Evolutionary conservation across 2,888 invertebrate species (phyloP), one percentile per base, ranked within the genome.

Genomic region (Rhimphoctona megacephalus): DNA sequence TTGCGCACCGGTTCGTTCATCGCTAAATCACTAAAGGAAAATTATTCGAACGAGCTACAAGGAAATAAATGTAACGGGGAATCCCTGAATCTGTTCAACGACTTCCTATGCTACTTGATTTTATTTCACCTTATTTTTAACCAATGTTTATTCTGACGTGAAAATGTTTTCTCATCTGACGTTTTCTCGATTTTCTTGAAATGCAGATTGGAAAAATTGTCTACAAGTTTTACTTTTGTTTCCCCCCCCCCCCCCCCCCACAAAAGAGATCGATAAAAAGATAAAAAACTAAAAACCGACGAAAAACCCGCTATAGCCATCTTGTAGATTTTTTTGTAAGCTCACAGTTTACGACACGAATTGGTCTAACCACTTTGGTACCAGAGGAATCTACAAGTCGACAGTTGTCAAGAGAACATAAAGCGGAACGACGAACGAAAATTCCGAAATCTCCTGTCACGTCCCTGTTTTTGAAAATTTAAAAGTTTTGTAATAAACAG

Each of bases 1-100:
- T 85, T 89, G 70, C 92, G 84, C 4, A 54, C 30, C 36, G 90
- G 90, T 73, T 90, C 90, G 11, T 73, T 73, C 76, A 89, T 88
- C 54, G 54, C 17, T 2, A 54, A 36, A 19, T 39, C 52, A 64
- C 78, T 43, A 8, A 14, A 7, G 7, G 6, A n/a, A 22, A 19
- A 70, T 22, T 36, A 8, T 17, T 39, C 19, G 17, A 11, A 67
- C 3, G 19, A 72, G 0, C 33, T 19, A 19, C 1, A 14, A 22
- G 36, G 14, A 25, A 30, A 17, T 7, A 22, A 39, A 69, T 46
- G 1, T 6, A 25, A 22, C 25, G 11, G 6, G 22, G 14, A 61
- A 61, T 61, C 14, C 30, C 57, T 30, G 5, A n/a, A 61, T 17
- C 14, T 61, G 6, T 61, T 30, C 30, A 61, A 1, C 30, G 14